Conservation (phyloP, 2,797 vertebrate species). For the Erethizon dorsatum region DNA sequence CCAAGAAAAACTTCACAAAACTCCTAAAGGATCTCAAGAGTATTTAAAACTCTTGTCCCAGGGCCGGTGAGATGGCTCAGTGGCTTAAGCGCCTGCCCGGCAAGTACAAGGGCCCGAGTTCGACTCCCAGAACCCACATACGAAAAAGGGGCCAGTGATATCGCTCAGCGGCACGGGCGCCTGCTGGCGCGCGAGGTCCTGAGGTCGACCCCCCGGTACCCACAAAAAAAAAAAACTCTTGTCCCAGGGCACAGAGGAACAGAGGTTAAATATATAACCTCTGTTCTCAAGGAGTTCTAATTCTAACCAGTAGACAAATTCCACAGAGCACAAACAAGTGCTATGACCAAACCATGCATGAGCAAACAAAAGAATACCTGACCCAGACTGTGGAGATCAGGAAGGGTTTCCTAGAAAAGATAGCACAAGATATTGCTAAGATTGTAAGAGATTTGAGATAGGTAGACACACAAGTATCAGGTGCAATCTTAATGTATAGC, state of each 20-base stretch:
- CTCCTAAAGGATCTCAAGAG: background rate
- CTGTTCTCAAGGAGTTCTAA: conserved; percentile 10
- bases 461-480: background rate
- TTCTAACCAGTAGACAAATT: conserved; percentile 23
- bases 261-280: conserved; percentile 59
- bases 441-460: background rate
- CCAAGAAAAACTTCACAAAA: conserved; percentile 22
- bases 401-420: background rate
- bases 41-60: conserved; percentile 38
- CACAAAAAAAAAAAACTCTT: no score
- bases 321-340: background rate
- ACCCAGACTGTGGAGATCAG: background rate
- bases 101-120: no score
- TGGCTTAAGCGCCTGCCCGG: no score
- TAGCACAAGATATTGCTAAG: background rate
- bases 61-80: no score
- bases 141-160: no score
- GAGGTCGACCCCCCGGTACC: no score
- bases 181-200: no score
- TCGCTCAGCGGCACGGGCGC: no score
- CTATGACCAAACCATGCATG: background rate
- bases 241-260: background rate
- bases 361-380: background rate
- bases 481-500: background rate
- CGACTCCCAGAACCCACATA: no score